Percentiles rank a stretch among this genome's conserved stretches.
These are phyloP conservation scores for Falcunculus frontatus DNA, from an alignment of 2,113 vertebrate species.

Conservation along the genomic window DNA sequence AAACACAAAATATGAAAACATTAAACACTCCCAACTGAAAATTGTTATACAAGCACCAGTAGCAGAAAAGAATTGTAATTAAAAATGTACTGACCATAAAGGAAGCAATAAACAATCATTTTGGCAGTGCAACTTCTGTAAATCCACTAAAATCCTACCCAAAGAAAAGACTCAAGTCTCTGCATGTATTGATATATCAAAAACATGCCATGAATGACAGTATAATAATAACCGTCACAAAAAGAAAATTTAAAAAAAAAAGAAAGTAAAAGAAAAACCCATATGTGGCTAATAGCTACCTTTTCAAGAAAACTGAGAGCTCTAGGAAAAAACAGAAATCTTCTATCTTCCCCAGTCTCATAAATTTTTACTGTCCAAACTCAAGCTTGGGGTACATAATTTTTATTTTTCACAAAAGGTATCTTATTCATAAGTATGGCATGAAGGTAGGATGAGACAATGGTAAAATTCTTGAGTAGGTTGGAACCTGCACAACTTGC, in stretches of 20 bases:
- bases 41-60: not conserved
- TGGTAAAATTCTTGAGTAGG: constrained; percentile 4
- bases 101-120: not conserved
- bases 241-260: not conserved
- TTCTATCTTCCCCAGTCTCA: constrained; percentile 7
- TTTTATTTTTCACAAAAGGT: constrained; percentile 48
- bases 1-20: not conserved
- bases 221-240: not conserved
- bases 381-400: constrained; percentile 12
- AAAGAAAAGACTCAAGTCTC: not conserved
- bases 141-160: not conserved
- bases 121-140: not conserved
- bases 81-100: not conserved
- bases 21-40: not conserved
- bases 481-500: not conserved
- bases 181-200: not conserved
- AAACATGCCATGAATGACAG: not conserved
- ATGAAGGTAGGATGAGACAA: not conserved
- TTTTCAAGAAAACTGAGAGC: constrained; percentile 51
- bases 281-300: not conserved
- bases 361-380: constrained; percentile 38
- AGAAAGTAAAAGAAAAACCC: not conserved
- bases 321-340: constrained; percentile 39
- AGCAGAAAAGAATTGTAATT: constrained; percentile 13
- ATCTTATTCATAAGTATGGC: not conserved